Evolutionary conservation across 2,113 vertebrate species (phyloP).

Genomic region (Lepidothrix coronata): DNA sequence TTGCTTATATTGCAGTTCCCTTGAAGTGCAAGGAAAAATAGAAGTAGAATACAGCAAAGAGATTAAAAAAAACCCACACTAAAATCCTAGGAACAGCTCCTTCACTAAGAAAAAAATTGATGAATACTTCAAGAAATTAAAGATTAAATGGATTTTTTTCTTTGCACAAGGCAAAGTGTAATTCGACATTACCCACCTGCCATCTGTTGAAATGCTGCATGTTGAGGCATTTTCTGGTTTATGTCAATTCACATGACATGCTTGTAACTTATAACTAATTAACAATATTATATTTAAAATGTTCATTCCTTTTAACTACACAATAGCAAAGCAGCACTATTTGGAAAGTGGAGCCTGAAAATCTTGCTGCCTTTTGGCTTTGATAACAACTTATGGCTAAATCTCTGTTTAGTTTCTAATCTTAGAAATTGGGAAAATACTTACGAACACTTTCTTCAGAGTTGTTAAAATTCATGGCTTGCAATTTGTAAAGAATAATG

Average conservation of each 20-base stretch:
- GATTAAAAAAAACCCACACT: neutral
- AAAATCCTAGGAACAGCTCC: neutral
- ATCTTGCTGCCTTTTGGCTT: neutral
- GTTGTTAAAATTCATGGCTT: slow-evolving; percentile 30
- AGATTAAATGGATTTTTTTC: neutral
- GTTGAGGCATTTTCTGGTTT: neutral
- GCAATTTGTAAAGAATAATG: slow-evolving; percentile 2
- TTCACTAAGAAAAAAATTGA: neutral
- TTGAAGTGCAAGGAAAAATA: neutral
- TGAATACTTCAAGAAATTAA: neutral
- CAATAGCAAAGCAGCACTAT: neutral
- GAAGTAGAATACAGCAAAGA: neutral
- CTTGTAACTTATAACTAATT: neutral
- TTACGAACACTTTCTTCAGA: neutral
- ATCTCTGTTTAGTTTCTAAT: neutral
- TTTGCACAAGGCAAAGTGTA: neutral
- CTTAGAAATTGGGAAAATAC: neutral
- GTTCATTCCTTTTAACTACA: neutral
- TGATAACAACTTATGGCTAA: neutral
- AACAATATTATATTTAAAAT: neutral
- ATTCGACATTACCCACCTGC: neutral
- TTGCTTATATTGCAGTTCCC: neutral
- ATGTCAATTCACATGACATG: neutral
- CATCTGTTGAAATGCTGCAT: neutral
- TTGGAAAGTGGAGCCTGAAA: neutral